phyloP scores from a whole-genome alignment of 2,888 invertebrate species.

The Ptychoptera contaminata region DNA sequence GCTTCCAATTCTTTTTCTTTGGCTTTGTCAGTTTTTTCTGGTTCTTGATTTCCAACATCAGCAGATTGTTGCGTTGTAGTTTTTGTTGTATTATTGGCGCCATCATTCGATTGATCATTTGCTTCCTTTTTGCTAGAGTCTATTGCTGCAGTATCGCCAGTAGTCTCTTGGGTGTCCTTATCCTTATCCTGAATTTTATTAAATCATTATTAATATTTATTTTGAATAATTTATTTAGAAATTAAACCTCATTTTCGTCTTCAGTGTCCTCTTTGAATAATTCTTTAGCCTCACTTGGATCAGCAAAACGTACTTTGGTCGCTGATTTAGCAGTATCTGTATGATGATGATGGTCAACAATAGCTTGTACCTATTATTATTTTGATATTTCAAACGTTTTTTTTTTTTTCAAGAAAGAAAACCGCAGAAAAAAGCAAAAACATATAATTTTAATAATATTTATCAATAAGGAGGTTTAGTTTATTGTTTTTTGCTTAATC shows the following conservation, averaged over 20 bases:
- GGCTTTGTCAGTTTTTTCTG: background rate
- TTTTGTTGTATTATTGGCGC: background rate
- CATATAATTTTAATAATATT: background rate
- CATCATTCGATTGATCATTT: slow-evolving; percentile 15
- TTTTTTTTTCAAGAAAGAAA: background rate
- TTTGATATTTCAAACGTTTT: too few species aligned
- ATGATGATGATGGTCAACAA: slow-evolving; percentile 73
- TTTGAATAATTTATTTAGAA: too few species aligned
- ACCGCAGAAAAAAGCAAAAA: background rate
- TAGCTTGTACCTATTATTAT: slow-evolving; percentile 69
- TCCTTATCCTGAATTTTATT: slow-evolving; percentile 7
- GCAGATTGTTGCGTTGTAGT: too few species aligned
- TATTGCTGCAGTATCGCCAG: slow-evolving; percentile 24
- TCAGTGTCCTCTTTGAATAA: slow-evolving; percentile 7
- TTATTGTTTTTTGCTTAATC: too few species aligned
- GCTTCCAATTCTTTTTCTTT: slow-evolving; percentile 10
- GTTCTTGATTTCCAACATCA: background rate
- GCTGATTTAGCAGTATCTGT: slow-evolving; percentile 54
- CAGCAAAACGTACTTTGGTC: slow-evolving; percentile 77
- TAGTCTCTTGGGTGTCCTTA: slow-evolving; percentile 25
- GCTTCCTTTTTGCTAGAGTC: slow-evolving; percentile 23
- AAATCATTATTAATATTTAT: too few species aligned
- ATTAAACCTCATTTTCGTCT: background rate
- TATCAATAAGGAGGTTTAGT: too few species aligned
- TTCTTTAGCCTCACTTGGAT: slow-evolving; percentile 30